Evolutionary conservation across 2,888 invertebrate species (phyloP), one percentile per base, ranked within the genome.

Genomic region (Mesorhabditis sp.): DNA sequence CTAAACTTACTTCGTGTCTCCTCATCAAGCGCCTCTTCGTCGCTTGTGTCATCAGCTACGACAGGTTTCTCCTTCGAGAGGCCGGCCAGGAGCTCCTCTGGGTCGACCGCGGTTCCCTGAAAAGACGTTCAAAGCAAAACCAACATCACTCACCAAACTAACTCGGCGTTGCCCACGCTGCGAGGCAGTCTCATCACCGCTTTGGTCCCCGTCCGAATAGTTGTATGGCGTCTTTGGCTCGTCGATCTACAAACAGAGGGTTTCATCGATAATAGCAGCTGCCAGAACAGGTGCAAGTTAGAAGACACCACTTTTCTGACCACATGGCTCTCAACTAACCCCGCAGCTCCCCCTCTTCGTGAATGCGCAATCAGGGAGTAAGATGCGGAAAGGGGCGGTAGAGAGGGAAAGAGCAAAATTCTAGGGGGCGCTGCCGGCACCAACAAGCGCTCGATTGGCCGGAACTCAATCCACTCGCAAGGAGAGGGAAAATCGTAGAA

Each of bases 191-290:
- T 86, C 87, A 62, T 87, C 87, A 62, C 85, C 84, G 69, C 87
- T 87, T 41, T 84, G 82, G 63, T 88, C 88, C 10, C 77, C 79
- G 65, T 86, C 86, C 70, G 86, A 87, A 76, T 90, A 90, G 86
- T 90, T 90, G 83, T 90, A 93, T 0, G 98, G 98, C 43, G 98
- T 98, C 87, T 96, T 96, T 3, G 98, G 97, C 88, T 98, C 98
- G 83, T 94, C 84, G 91, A 84, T 85, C 83, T 83, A 62, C 69
- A 76, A 71, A 43, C 1, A 62, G n/a, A n/a, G 42, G 28, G 42
- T 70, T 28, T 15, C 13, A 68, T 5, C 13, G 65, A 41, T 43
- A 41, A n/a, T 45, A 58, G 5, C 43, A 7, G 10, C 13, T 3
- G 43, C 4, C 4, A 15, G 15, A 62, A 58, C 13, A 43, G 5